phyloP scores from a whole-genome alignment of 2,888 invertebrate species.

The Lasioglossum lativentre region DNA sequence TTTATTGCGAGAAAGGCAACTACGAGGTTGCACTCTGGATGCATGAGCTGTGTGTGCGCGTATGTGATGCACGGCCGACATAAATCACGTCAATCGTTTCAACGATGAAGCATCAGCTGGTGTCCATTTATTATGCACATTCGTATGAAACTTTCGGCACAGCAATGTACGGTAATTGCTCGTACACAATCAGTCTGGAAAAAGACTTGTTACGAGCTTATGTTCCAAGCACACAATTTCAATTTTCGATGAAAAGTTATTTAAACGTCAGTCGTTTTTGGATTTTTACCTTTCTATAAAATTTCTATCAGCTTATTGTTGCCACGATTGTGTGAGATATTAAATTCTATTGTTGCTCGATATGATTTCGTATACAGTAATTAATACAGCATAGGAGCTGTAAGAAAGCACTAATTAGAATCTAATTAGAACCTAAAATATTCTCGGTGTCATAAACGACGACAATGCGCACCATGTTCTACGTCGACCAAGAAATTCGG shows the following conservation, averaged over 20 bases:
- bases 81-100: slow-evolving; percentile 53
- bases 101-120: slow-evolving; percentile 52
- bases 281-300: too few species aligned
- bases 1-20: slow-evolving; percentile 41
- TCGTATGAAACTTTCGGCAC: slow-evolving; percentile 59
- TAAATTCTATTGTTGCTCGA: too few species aligned
- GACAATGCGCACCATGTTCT: background rate
- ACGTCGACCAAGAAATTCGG: background rate
- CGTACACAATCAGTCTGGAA: slow-evolving; percentile 5
- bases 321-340: too few species aligned
- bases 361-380: too few species aligned
- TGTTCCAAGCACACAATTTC: background rate
- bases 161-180: slow-evolving; percentile 48
- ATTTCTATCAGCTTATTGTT: background rate
- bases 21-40: slow-evolving; percentile 1
- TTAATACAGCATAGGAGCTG: too few species aligned
- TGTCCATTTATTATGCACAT: slow-evolving; percentile 60
- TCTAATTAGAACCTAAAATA: background rate
- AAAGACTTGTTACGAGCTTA: slow-evolving; percentile 14
- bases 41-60: background rate
- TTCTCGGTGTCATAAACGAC: background rate
- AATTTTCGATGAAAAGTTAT: background rate
- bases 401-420: too few species aligned
- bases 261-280: too few species aligned
- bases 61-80: slow-evolving; percentile 32